A percentile compares a stretch with the other conserved stretches of the same genome.
These are phyloP conservation scores for Hemiscyllium ocellatum DNA, from an alignment of 2,113 vertebrate species.

Conservation along the genomic window DNA sequence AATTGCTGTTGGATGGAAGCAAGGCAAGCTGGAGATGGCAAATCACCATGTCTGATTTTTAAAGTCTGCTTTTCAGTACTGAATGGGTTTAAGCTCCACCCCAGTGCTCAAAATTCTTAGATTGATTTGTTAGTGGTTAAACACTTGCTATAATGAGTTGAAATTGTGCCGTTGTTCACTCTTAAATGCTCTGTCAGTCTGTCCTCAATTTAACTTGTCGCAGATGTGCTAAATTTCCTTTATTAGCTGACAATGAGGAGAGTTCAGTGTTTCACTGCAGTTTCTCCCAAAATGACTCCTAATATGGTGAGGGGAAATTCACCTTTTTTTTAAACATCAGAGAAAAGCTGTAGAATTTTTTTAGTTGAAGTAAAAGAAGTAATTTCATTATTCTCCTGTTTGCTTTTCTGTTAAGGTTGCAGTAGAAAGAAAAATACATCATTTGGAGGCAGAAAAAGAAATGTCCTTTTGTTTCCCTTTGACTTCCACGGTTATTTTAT, in stretches of 20 bases:
- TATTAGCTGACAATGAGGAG: background rate
- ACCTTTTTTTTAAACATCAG: too few relatives aligned
- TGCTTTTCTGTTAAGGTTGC: background rate
- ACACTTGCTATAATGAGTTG: background rate
- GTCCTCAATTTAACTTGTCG: background rate
- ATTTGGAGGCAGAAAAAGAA: background rate
- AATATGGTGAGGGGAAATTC: background rate
- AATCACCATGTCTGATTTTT: background rate
- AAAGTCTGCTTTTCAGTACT: too few relatives aligned
- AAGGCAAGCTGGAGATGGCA: background rate
- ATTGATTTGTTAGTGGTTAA: background rate
- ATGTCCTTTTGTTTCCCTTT: background rate
- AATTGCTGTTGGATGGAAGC: background rate
- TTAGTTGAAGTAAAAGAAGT: background rate
- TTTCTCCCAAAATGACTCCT: background rate
- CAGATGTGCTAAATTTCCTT: background rate
- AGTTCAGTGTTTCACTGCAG: too few relatives aligned
- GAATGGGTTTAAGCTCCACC: background rate
- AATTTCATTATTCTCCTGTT: background rate
- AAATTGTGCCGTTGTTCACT: background rate
- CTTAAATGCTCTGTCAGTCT: background rate
- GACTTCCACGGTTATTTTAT: too few relatives aligned
- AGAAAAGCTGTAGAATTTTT: background rate
- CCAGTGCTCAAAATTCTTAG: background rate
- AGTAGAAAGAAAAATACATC: background rate